These are phyloP conservation scores for Melanerpes aurifrons DNA, from an alignment of 2,113 vertebrate species.

Conservation along the genomic window DNA sequence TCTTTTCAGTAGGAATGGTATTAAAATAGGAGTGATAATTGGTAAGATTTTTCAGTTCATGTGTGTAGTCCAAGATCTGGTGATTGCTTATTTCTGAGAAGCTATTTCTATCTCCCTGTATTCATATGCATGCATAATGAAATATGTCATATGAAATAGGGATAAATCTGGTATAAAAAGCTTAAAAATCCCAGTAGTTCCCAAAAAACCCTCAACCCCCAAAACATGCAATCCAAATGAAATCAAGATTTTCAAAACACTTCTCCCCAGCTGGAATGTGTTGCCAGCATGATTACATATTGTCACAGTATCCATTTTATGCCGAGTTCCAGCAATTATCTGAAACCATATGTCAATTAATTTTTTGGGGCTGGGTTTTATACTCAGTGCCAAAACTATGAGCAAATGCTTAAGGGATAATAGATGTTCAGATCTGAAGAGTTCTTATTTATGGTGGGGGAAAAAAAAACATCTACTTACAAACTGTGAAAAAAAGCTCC, in stretches of 20 bases:
- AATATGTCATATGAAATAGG: background rate
- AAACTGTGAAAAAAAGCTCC: background rate
- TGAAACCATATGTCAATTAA: background rate
- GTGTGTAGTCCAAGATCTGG: background rate
- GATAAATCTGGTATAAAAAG: background rate
- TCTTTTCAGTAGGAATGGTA: background rate
- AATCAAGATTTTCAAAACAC: background rate
- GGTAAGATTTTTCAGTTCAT: background rate
- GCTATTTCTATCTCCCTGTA: background rate
- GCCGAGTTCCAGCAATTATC: background rate
- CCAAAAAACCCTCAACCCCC: accelerated
- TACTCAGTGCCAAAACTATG: background rate
- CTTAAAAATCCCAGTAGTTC: background rate
- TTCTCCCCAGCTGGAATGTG: background rate
- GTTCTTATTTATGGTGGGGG: background rate
- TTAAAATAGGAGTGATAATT: background rate
- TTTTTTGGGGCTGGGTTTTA: conserved; percentile 10
- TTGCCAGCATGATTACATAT: background rate
- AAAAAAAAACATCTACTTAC: background rate
- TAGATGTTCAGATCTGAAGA: background rate
- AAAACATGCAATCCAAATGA: background rate
- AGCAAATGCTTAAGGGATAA: background rate
- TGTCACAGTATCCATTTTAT: background rate
- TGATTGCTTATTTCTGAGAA: background rate
- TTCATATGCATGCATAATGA: background rate